These are phyloP conservation scores for Chrosomus eos DNA, from an alignment of 2,797 vertebrate genomes.

Conservation along the genomic window DNA sequence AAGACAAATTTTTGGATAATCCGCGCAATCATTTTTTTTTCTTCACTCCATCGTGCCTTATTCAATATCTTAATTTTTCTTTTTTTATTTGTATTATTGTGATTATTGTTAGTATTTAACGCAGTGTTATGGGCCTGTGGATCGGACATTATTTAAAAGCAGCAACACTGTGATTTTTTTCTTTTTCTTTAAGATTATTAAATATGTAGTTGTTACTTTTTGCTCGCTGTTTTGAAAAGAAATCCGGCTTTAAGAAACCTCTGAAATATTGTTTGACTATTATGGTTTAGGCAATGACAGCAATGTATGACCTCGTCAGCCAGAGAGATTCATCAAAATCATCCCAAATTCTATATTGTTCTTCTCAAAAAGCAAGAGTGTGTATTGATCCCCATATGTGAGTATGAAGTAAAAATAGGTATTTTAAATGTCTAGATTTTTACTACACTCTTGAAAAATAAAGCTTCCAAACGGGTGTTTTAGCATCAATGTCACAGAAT, in stretches of 20 bases:
- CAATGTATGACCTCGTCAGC: slow-evolving; percentile 59
- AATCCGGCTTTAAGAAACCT: slow-evolving; percentile 29
- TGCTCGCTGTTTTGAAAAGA: background rate
- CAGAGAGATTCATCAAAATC: slow-evolving; percentile 64
- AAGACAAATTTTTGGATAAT: background rate
- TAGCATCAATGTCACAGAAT: background rate
- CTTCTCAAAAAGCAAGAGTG: slow-evolving; percentile 29
- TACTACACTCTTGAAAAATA: background rate
- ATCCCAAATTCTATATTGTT: slow-evolving; percentile 53
- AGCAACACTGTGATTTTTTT: background rate
- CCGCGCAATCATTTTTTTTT: background rate
- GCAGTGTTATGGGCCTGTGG: background rate
- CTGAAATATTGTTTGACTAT: slow-evolving; percentile 61
- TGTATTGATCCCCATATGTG: background rate
- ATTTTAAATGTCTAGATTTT: background rate
- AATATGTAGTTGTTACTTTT: background rate
- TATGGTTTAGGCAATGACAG: slow-evolving; percentile 59
- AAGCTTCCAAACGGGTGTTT: background rate
- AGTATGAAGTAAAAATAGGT: background rate
- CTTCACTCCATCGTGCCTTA: background rate
- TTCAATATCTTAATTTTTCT: too few species aligned
- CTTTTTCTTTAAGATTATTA: background rate
- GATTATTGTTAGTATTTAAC: background rate
- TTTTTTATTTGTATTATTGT: background rate
- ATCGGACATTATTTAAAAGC: background rate